Base-by-base conservation (phyloP, 1,140 invertebrate species). In the Zaprionus nigranus region DNA sequence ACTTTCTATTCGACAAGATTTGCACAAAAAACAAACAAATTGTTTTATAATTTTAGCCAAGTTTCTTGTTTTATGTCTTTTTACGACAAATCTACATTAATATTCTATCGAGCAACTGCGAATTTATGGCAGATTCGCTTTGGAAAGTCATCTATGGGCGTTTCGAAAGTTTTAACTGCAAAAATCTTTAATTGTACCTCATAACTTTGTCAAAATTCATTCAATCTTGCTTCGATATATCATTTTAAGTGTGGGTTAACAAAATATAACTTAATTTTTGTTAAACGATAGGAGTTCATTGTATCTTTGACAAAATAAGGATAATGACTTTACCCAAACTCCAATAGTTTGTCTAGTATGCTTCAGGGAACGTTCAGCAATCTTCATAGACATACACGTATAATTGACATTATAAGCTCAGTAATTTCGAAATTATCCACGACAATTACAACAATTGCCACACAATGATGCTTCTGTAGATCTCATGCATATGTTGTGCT, bases 1-100 rank as follows among this genome's bases (percentile, higher is more conserved):
- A 76, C 74, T 76, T 76, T 76, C 74, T 76, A 66, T 26, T 28
- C 15, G 62, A 15, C 43, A 68, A 74, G 62, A 69, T 69, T 28
- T 26, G 65, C 65, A 46, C 38, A 75, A 62, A 43, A 26, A 58
- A 43, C 54, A 46, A 56, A 66, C 64, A 46, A 46, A 65, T 40
- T 38, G 30, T 24, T 59, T 75, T 75, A 63, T 75, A 71, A 60
- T 60, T 56, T 54, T 28, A 46, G 15, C 15, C 30, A 34, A 58
- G 34, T 64, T 64, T 62, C 53, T 24, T 24, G 59, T 38, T 17
- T 43, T 13, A 62, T 51, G 26, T 24, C 6, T 26, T 69, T 62
- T 63, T 34, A 46, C 40, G 7, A 46, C 40, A n/a, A n/a, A 7
- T 46, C 40, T n/a, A 46, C n/a, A 9, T 46, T 63, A 17, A 71